Evolutionary conservation across 2,888 invertebrate species (phyloP), one percentile per base, ranked within the genome.

Genomic region (Chirona hameri): DNA sequence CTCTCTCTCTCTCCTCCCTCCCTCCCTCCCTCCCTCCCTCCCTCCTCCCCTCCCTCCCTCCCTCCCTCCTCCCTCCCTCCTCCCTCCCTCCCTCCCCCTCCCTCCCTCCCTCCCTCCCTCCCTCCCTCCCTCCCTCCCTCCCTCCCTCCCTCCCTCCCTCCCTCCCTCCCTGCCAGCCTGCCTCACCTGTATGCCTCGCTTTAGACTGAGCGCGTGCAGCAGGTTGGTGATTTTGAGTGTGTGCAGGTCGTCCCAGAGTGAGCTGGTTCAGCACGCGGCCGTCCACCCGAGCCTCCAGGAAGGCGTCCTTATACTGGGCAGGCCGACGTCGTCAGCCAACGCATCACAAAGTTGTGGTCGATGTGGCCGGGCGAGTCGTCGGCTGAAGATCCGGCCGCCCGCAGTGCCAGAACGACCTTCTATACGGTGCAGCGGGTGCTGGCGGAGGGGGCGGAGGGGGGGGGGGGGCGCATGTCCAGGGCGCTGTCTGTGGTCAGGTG

Each of bases 321-420:
- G 91, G 29, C 99, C 99, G 84, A 97, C 94, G 88, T 99, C 99
- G 88, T 99, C 85, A 99, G 89, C 99, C 99, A 99, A 83, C 95
- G 92, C 86, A 95, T 90, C 84, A 94, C 91, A 94, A 94, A 94
- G 82, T 93, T 92, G 48, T 93, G 91, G 89, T 96, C 96, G 85
- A 97, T 80, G 55, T 80, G 48, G 52, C 80, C 55, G 80, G 80
- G 48, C 48, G 55, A 27, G 52, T 48, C 55, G 55, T 52, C 80
- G 27, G 52, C 15, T 5, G 52, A 12, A 1, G 80, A 80, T 18
- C 27, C 21, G 52, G 55, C n/a, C 27, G 48, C 80, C 27, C 80
- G 27, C 81, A 91, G 85, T 18, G 91, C 90, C 83, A 98, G 89
- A 81, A 94, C 91, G 57, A 99, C 91, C 88, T 99, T 98, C 90